Conservation (phyloP, 2,888 invertebrate genomes). For the Calliphora vomitoria region DNA sequence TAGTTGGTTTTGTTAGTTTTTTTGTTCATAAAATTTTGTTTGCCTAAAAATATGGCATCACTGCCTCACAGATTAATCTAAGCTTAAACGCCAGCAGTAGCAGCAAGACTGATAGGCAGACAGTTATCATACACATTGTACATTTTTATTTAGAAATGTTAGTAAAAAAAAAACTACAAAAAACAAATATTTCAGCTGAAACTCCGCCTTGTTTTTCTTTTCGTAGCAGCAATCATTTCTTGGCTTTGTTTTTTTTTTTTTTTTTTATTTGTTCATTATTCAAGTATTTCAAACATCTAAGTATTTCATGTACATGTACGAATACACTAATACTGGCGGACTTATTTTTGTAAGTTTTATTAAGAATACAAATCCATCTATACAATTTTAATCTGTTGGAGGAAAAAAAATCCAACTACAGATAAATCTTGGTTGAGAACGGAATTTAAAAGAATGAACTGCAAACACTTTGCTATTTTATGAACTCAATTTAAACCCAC, state of each 20-base stretch:
- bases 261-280: not conserved
- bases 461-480: too few species aligned
- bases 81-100: conserved; percentile 14
- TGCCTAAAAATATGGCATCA: too few species aligned
- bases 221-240: not conserved
- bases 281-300: conserved; percentile 8
- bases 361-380: conserved; percentile 11
- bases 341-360: too few species aligned
- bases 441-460: too few species aligned
- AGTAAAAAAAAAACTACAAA: not conserved
- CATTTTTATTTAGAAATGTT: not conserved
- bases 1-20: too few species aligned
- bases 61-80: conserved; percentile 16
- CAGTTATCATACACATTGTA: not conserved
- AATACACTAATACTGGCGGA: not conserved
- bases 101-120: not conserved
- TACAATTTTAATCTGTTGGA: too few species aligned
- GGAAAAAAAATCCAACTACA: too few species aligned
- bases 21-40: too few species aligned
- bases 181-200: conserved; percentile 4
- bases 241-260: conserved; percentile 9
- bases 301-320: conserved; percentile 8
- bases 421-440: too few species aligned
- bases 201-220: conserved; percentile 30
- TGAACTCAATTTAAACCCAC: too few species aligned